A percentile compares a stretch with the other conserved stretches of the same genome.
Conservation (phyloP, 2,113 vertebrate genomes). For the Talpa occidentalis region DNA sequence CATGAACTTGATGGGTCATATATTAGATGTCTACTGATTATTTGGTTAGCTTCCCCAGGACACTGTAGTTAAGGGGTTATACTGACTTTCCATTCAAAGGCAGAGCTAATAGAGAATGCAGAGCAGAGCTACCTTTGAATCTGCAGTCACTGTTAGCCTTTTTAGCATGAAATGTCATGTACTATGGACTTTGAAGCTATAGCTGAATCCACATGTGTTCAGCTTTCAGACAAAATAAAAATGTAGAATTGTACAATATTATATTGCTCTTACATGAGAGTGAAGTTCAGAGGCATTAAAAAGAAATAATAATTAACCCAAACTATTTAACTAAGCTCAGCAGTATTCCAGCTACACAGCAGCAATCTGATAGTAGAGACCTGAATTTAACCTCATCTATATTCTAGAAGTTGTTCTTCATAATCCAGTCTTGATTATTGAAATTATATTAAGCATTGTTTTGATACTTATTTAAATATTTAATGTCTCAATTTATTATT, state of each 20-base stretch:
- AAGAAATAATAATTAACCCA: slow-evolving; percentile 44
- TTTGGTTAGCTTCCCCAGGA: slow-evolving; percentile 34
- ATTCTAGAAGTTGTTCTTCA: neutral
- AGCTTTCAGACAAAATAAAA: slow-evolving; percentile 55
- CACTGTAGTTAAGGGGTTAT: slow-evolving; percentile 60
- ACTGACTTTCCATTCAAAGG: slow-evolving; percentile 59
- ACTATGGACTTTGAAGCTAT: slow-evolving; percentile 70
- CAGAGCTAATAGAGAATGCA: slow-evolving; percentile 64
- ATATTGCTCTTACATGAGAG: neutral
- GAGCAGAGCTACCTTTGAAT: slow-evolving; percentile 66
- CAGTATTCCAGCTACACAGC: neutral
- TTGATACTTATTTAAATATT: slow-evolving; percentile 14
- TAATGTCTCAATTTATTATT: neutral
- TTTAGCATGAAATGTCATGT: slow-evolving; percentile 65
- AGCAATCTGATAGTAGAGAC: neutral
- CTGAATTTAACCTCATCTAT: neutral
- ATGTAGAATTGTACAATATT: neutral
- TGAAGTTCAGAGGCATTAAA: slow-evolving; percentile 36
- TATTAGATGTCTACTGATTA: slow-evolving; percentile 19
- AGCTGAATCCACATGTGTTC: slow-evolving; percentile 50
- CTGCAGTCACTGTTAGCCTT: slow-evolving; percentile 54
- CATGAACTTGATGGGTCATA: neutral
- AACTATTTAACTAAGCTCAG: slow-evolving; percentile 9
- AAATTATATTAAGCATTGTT: slow-evolving; percentile 41
- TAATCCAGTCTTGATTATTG: neutral